These are phyloP conservation scores for Gallinago paraguaiae DNA, from an alignment of 2,113 vertebrate species.

Conservation along the genomic window DNA sequence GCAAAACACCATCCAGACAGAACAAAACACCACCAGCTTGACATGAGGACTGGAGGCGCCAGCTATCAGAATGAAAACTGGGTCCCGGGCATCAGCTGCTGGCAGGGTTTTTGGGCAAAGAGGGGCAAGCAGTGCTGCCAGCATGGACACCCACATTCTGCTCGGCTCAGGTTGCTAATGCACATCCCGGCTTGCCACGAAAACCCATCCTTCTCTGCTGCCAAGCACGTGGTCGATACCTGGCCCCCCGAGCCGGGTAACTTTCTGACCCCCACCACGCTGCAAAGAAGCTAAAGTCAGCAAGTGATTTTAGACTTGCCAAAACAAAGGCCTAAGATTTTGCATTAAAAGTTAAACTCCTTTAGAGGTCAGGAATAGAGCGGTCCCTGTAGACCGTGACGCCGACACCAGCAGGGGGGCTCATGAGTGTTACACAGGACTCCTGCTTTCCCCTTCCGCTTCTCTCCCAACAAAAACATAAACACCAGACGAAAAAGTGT, in stretches of 20 bases:
- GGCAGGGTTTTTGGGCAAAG: not conserved
- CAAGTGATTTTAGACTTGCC: not conserved
- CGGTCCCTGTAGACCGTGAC: not conserved
- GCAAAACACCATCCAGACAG: not conserved
- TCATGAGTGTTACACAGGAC: not conserved
- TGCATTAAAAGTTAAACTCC: not conserved
- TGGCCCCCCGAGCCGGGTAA: accelerated
- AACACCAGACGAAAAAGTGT: not conserved
- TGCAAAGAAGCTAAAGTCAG: not conserved
- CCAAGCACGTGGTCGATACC: accelerated
- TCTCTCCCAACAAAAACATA: not conserved
- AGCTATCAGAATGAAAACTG: accelerated
- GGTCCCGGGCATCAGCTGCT: not conserved
- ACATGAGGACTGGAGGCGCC: not conserved
- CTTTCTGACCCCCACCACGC: not conserved
- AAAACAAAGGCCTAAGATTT: not conserved
- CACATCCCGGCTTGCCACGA: accelerated
- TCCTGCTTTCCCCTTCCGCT: not conserved
- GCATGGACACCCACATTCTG: not conserved
- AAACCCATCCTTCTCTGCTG: not conserved
- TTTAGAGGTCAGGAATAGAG: not conserved
- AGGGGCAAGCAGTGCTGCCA: not conserved
- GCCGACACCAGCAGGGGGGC: not conserved
- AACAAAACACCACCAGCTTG: not conserved
- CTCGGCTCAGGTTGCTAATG: not conserved